phyloP scores from a whole-genome alignment of 2,797 vertebrate genomes.

The Antennarius maculatus region DNA sequence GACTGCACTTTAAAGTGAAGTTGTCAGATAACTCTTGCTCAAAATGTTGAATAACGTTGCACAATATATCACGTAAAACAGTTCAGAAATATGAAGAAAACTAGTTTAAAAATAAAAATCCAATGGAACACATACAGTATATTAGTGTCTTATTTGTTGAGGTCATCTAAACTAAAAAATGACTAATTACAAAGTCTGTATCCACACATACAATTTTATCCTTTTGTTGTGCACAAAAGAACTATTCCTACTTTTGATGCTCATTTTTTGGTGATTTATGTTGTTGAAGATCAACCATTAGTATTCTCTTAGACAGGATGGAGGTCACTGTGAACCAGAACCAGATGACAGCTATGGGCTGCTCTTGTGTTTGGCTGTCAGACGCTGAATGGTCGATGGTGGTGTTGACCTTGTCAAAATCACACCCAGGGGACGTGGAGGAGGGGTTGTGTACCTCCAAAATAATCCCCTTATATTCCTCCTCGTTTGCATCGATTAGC shows the following conservation, averaged over 20 bases:
- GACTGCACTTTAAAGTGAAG: no score
- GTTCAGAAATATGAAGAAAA: no score
- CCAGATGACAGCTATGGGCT: conserved; percentile 45
- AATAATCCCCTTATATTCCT: conserved; percentile 26
- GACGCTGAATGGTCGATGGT: conserved; percentile 41
- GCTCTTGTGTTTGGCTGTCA: conserved; percentile 40
- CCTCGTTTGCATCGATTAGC: conserved; percentile 50
- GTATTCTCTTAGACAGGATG: background rate
- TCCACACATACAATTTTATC: no score
- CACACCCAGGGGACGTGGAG: conserved; percentile 48
- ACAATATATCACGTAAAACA: no score
- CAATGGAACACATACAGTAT: no score
- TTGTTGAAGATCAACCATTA: background rate
- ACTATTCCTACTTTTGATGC: background rate
- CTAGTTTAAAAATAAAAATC: no score
- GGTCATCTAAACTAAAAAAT: no score
- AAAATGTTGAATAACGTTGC: no score
- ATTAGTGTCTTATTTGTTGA: no score
- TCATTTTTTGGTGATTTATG: background rate
- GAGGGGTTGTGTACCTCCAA: conserved; percentile 18
- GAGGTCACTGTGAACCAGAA: conserved; percentile 8
- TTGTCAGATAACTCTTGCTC: no score
- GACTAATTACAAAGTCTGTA: no score
- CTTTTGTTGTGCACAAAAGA: no score
- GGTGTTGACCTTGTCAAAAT: conserved; percentile 67